Base-by-base conservation (phyloP, 2,797 vertebrate genomes). In the Anolis apletophallus region DNA sequence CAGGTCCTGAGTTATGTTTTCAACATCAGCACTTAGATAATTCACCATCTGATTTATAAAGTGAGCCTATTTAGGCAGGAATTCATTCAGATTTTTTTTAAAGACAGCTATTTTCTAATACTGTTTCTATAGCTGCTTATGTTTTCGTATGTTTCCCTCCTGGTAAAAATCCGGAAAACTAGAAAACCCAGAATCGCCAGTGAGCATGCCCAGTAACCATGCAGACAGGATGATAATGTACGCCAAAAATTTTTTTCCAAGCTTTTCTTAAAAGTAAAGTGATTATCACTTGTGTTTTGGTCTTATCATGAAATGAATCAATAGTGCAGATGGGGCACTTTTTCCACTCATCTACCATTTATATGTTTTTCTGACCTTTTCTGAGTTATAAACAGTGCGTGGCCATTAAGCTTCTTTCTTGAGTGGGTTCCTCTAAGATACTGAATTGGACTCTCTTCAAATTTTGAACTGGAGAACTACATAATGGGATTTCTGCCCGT, bases 401-500 rank as follows among this genome's bases (percentile, higher is more conserved):
- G 54, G 16, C 90, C 90, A 87, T 90, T 88, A 89, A 79, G 40
- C 82, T 55, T 85, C 84, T 92, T 93, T 94, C 90, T 88, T 91
- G 64, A 91, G 85, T 94, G 80, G 46, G 71, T 93, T 91, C 86
- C 80, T 93, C 91, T 85, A 92, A 92, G 92, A 95, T 84, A 94
- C 89, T 73, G 79, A 91, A 78, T 86, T 78, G 34, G 59, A 55
- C 71, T 80, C 57, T 74, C 74, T 72, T 68, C 73, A 67, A 83
- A 74, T 86, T 86, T 86, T 79, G 57, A 86, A 6, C 32, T 3
- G 0, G 81, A 91, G 46, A 23, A 26, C 82, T 88, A 76, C 86
- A 81, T 87, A 90, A 90, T 90, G 86, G 87, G 83, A 92, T 93
- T 93, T 92, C 91, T 92, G 23, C 91, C 91, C 91, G 90, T 94